Conservation (phyloP, 2,888 invertebrate genomes). For the Rapana venosa region DNA sequence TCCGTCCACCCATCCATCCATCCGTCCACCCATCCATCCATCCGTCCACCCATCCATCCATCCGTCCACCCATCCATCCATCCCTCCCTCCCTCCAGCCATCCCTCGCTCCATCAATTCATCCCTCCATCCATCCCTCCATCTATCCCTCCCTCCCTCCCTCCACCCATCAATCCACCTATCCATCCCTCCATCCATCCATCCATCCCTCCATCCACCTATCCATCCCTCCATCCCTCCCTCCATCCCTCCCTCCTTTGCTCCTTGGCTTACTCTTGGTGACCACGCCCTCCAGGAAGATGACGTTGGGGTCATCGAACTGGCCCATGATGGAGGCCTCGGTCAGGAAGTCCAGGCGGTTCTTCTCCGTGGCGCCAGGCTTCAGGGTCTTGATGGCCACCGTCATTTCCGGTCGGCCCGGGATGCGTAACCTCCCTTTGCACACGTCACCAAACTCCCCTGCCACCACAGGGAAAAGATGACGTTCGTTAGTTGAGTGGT, state of each 20-base stretch:
- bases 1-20: no score
- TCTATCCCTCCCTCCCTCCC: no score
- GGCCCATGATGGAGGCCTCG: slow-evolving; percentile 99
- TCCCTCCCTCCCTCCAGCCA: neutral
- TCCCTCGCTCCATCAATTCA: no score
- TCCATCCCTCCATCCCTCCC: no score
- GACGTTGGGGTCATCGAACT: slow-evolving; percentile 99
- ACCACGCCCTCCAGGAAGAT: slow-evolving; percentile 99
- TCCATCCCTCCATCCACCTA: no score
- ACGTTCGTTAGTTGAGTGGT: neutral
- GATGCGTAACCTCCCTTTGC: slow-evolving; percentile 93
- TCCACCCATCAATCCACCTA: neutral
- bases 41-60: no score
- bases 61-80: no score
- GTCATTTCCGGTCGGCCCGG: slow-evolving; percentile 82
- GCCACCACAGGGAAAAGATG: neutral
- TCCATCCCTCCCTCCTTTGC: no score
- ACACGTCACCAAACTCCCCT: slow-evolving; percentile 99
- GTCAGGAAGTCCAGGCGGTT: slow-evolving; percentile 98
- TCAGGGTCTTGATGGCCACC: slow-evolving; percentile 96
- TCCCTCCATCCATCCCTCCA: no score
- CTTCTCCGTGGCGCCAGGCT: slow-evolving; percentile 92
- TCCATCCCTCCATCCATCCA: neutral
- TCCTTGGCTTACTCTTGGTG: slow-evolving; percentile 83
- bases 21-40: no score